These are phyloP conservation scores for Asobara japonica DNA, from an alignment of 1,140 invertebrate species.

Conservation along the genomic window DNA sequence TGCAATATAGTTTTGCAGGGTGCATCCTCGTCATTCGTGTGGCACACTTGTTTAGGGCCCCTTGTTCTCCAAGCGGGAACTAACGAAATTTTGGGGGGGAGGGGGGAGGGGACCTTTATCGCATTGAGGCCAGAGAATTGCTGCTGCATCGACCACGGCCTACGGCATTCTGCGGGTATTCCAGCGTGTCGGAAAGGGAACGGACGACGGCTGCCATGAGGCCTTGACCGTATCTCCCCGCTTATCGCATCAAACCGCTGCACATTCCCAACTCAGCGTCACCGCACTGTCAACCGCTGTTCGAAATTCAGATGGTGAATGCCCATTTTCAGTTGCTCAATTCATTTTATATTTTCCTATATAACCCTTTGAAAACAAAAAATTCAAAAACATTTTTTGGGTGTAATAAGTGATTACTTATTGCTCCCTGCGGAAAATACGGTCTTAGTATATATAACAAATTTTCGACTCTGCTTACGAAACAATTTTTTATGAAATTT, in stretches of 20 bases:
- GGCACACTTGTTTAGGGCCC: not conserved
- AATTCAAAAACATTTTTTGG: too few relatives aligned
- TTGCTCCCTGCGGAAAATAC: too few relatives aligned
- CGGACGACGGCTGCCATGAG: conserved; percentile 62
- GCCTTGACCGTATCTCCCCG: conserved; percentile 67
- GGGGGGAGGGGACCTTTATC: not conserved
- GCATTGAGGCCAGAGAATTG: not conserved
- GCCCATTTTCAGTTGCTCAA: not conserved
- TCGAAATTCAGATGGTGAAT: not conserved
- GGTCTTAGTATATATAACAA: too few relatives aligned
- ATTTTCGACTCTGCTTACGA: too few relatives aligned
- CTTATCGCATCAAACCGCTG: conserved; percentile 62
- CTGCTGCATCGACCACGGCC: conserved; percentile 18
- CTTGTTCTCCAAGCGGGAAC: not conserved
- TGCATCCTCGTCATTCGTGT: conserved; percentile 12
- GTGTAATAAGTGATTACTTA: too few relatives aligned
- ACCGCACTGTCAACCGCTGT: conserved; percentile 36
- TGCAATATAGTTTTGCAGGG: too few relatives aligned
- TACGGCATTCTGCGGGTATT: conserved; percentile 44
- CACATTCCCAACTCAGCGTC: conserved; percentile 46
- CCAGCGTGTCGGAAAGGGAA: conserved; percentile 63
- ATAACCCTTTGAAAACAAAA: too few relatives aligned
- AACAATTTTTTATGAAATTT: too few relatives aligned
- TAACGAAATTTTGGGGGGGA: not conserved
- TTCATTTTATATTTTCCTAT: too few relatives aligned